Evolutionary conservation across 2,113 vertebrate species (phyloP), one percentile per base, ranked within the genome.

Genomic region (Tenebrosternarchus preto): DNA sequence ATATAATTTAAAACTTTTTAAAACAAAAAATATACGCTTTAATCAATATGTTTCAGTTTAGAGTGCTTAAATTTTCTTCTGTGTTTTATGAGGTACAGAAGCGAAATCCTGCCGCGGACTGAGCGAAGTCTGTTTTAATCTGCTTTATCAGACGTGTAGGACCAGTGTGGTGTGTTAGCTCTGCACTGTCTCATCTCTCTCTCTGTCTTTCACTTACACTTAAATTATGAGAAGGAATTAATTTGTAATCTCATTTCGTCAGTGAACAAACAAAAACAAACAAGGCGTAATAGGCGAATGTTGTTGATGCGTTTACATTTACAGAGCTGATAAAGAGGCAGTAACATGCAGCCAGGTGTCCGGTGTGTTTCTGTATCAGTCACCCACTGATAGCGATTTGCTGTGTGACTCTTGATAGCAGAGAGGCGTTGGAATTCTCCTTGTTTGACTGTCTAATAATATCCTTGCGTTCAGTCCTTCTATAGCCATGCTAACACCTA

Each of bases 121-220:
- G 56, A 84, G 74, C 67, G 73, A 27, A 11, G 63, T 88, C 80
- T 88, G 75, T 76, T 79, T 80, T 83, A 76, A 77, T 77, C n/a
- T 20, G 39, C 39, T 20, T 64, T 87, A 73, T 80, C 71, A 55
- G 73, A 57, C 63, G 53, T 59, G 59, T 68, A 20, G 31, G 69
- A 82, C 56, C 22, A 61, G 56, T 88, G 81, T 85, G 59, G 33
- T 53, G 36, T 36, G 80, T 82, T 78, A 82, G 69, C 76, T 83
- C 50, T 88, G 74, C 73, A 67, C 84, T 88, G 50, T 80, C 84
- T 83, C 80, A 80, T 85, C 78, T 60, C 27, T 69, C 59, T 7
- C 66, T 33, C n/a, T 31, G 20, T 31, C n/a, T 55, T 43, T 5
- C 31, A 50, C 24, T 16, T 5, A 68, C 50, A 25, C 27, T n/a